These are phyloP conservation scores for Solenodon paradoxus DNA, from an alignment of 2,113 vertebrate species.

Conservation along the genomic window DNA sequence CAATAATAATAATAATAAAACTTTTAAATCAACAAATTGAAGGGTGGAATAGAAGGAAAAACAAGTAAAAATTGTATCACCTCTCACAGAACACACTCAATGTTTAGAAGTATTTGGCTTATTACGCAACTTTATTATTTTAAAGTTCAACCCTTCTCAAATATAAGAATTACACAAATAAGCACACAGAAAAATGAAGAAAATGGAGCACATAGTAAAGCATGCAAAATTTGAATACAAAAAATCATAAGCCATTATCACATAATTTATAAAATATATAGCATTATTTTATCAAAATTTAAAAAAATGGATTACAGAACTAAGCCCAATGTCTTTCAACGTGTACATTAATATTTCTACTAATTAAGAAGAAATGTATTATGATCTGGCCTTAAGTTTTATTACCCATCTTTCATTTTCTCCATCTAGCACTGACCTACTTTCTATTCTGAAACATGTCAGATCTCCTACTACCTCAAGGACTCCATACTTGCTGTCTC, in stretches of 20 bases:
- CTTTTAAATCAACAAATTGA: conserved; percentile 20
- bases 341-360: neutral
- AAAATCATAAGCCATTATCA: neutral
- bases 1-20: neutral
- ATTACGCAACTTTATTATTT: neutral
- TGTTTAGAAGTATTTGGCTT: neutral
- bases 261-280: neutral
- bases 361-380: neutral
- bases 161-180: neutral
- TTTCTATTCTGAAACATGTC: neutral
- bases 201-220: neutral
- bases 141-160: neutral
- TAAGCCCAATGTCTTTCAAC: neutral
- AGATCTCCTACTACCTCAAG: neutral
- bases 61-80: neutral
- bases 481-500: neutral
- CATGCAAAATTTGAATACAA: neutral
- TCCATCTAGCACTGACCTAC: neutral
- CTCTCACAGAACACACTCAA: neutral
- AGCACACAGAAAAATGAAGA: neutral
- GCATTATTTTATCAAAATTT: neutral
- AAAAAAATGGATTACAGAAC: neutral
- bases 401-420: neutral
- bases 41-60: neutral
- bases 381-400: neutral